phyloP scores from a whole-genome alignment of 2,888 invertebrate species.

The Digitonthophagus gazella region DNA sequence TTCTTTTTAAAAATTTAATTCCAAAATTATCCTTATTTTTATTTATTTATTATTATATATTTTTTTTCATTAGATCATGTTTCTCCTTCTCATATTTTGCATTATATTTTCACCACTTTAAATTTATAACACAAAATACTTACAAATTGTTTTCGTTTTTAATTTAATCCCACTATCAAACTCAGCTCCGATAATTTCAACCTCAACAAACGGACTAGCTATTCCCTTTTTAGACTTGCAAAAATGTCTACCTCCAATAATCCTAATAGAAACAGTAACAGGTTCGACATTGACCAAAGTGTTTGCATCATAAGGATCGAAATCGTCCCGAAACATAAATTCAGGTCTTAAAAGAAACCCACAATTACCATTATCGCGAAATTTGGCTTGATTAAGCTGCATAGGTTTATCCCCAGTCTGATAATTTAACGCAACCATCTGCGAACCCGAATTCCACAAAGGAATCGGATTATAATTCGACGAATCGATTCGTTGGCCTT shows the following conservation, averaged over 20 bases:
- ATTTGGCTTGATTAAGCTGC: constrained; percentile 94
- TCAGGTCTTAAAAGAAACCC: constrained; percentile 91
- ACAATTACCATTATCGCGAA: constrained; percentile 87
- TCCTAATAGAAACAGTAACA: constrained; percentile 65
- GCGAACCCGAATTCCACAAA: constrained; percentile 94
- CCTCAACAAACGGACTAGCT: constrained; percentile 87
- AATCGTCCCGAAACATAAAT: constrained; percentile 78
- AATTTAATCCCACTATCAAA: constrained; percentile 82
- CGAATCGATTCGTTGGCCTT: constrained; percentile 91
- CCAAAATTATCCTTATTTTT: too few relatives aligned
- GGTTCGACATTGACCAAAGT: constrained; percentile 61
- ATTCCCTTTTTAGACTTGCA: constrained; percentile 80
- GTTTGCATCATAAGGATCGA: constrained; percentile 73
- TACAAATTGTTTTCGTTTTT: constrained; percentile 81
- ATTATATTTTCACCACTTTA: not conserved
- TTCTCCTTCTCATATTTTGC: too few relatives aligned
- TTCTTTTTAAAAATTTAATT: too few relatives aligned
- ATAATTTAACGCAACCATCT: constrained; percentile 97
- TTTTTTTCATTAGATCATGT: too few relatives aligned
- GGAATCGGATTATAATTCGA: constrained; percentile 95
- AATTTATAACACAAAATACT: constrained; percentile 41
- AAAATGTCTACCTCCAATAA: constrained; percentile 89
- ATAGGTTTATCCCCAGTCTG: constrained; percentile 94
- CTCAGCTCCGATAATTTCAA: constrained; percentile 86
- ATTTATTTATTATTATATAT: too few relatives aligned